phyloP scores from a whole-genome alignment of 2,888 invertebrate species.

The Andrena hattorfiana region DNA sequence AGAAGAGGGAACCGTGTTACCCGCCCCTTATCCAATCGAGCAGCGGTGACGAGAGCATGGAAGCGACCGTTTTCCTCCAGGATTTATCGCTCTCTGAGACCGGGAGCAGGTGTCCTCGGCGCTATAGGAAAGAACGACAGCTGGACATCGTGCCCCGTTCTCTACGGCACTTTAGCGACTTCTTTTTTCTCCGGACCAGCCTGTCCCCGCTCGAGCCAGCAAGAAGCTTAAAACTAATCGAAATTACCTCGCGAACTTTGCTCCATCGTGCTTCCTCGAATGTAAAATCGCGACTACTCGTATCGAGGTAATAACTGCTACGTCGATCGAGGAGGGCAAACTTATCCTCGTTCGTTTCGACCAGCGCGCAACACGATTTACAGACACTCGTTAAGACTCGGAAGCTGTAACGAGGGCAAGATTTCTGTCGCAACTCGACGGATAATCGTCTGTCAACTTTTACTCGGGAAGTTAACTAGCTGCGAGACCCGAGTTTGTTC shows the following conservation, averaged over 20 bases:
- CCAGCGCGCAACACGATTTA: too few relatives aligned
- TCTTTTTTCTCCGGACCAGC: slow-evolving; percentile 37
- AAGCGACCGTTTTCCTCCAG: slow-evolving; percentile 6
- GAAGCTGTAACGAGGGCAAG: too few relatives aligned
- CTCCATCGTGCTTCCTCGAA: too few relatives aligned
- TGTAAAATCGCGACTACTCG: too few relatives aligned
- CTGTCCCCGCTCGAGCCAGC: slow-evolving; percentile 9
- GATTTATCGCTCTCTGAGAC: slow-evolving; percentile 40
- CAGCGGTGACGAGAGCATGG: not conserved
- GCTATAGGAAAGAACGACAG: slow-evolving; percentile 34
- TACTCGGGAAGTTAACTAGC: too few relatives aligned
- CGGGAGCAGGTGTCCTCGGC: slow-evolving; percentile 38
- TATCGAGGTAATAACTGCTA: not conserved
- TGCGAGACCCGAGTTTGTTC: too few relatives aligned
- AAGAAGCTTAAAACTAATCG: slow-evolving; percentile 69
- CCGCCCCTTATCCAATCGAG: not conserved
- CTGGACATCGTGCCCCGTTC: slow-evolving; percentile 9
- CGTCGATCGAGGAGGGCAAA: not conserved
- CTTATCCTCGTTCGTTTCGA: too few relatives aligned
- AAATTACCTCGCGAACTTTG: slow-evolving; percentile 41
- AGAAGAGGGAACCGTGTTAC: not conserved
- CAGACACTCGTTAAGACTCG: too few relatives aligned
- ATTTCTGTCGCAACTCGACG: too few relatives aligned
- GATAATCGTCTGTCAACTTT: too few relatives aligned
- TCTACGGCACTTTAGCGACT: slow-evolving; percentile 41